Conservation (phyloP, 2,797 vertebrate genomes). For the Distichodus sexfasciatus region DNA sequence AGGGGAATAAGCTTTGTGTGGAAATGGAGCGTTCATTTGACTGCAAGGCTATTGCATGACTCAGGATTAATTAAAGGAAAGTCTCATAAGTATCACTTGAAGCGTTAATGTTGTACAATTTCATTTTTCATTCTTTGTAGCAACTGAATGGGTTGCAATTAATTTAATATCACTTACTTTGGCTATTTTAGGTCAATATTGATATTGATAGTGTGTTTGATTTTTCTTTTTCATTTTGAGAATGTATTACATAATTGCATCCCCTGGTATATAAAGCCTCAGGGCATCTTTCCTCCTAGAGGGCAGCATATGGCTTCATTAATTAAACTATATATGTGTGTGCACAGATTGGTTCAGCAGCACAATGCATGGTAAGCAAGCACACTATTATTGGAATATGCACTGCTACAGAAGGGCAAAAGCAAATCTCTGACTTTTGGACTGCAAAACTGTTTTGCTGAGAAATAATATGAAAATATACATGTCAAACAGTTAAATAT, state of each 20-base stretch:
- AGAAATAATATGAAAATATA: too few species aligned
- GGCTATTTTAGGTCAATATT: background rate
- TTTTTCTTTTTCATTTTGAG: too few species aligned
- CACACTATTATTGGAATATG: background rate
- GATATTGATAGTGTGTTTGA: too few species aligned
- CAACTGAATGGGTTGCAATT: background rate
- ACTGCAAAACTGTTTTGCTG: too few species aligned
- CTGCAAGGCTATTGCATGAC: constrained; percentile 41
- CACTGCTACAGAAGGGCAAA: background rate
- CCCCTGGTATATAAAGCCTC: background rate
- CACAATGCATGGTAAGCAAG: constrained; percentile 10
- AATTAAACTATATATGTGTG: constrained; percentile 25
- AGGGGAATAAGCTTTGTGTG: constrained; percentile 52
- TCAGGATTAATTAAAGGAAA: constrained; percentile 63
- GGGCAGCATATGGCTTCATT: constrained; percentile 29
- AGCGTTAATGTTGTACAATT: constrained; percentile 15
- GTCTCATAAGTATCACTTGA: constrained; percentile 32
- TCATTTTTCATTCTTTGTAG: constrained; percentile 21
- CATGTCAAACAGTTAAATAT: too few species aligned
- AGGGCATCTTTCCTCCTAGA: constrained; percentile 1
- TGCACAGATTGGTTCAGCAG: constrained; percentile 14
- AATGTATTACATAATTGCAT: background rate
- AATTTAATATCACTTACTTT: background rate
- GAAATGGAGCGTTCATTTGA: constrained; percentile 58
- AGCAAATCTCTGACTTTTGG: background rate